These are phyloP conservation scores for Chromoteleia sp. DNA, from an alignment of 2,888 invertebrate species.

Conservation along the genomic window DNA sequence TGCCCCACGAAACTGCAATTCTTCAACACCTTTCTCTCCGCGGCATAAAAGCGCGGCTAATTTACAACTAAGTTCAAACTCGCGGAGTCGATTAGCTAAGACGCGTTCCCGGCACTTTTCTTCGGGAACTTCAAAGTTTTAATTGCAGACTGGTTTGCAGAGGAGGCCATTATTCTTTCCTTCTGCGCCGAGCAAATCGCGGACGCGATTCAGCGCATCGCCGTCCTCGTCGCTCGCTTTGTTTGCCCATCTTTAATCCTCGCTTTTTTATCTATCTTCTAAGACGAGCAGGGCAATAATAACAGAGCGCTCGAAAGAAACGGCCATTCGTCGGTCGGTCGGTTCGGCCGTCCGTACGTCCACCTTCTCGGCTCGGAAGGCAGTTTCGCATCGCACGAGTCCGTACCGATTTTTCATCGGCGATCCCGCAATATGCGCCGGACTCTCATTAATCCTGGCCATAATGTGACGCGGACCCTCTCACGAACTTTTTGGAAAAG, in stretches of 20 bases:
- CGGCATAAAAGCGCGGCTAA: conserved; percentile 54
- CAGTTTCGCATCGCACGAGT: conserved; percentile 74
- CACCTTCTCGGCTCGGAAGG: conserved; percentile 74
- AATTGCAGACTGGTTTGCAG: conserved; percentile 79
- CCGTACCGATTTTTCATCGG: conserved; percentile 80
- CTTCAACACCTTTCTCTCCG: conserved; percentile 52
- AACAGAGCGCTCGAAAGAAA: conserved; percentile 83
- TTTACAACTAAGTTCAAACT: conserved; percentile 69
- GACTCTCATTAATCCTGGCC: conserved; percentile 63
- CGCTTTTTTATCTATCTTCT: conserved; percentile 73
- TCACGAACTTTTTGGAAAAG: conserved; percentile 75
- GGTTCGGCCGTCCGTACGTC: conserved; percentile 75
- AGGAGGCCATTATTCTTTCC: conserved; percentile 84
- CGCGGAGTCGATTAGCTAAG: conserved; percentile 65
- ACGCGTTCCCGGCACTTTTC: conserved; percentile 64
- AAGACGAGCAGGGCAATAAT: conserved; percentile 78
- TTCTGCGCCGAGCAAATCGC: conserved; percentile 72
- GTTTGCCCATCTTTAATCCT: conserved; percentile 60
- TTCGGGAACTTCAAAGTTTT: conserved; percentile 75
- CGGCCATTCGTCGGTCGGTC: conserved; percentile 77
- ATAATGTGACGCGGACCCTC: conserved; percentile 66
- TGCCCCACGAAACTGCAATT: conserved; percentile 28
- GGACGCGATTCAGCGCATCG: conserved; percentile 27
- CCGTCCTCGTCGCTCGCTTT: conserved; percentile 60
- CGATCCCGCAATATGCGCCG: conserved; percentile 30